Evolutionary conservation across 2,888 invertebrate genomes (phyloP), one percentile per base, ranked within the genome.

Genomic region (Agriopis marginaria): DNA sequence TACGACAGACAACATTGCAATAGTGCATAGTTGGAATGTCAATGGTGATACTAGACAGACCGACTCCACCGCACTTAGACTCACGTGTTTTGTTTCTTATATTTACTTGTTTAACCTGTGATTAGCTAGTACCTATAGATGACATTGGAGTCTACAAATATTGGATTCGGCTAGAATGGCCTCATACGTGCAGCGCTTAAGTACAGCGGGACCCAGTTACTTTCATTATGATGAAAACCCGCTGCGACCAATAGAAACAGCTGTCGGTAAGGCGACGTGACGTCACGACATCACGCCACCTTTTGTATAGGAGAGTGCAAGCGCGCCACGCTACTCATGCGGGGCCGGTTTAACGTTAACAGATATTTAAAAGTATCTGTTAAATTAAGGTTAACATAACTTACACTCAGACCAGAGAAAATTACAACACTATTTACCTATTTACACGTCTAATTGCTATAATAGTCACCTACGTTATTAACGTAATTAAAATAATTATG

Each of bases 261-360:
- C 82, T 86, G 85, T 86, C 84, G 86, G 88, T 92, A 91, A 89
- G 89, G 92, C 83, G 90, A 90, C 81, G 89, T 93, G 93, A 93
- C 93, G 93, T 94, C 93, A 93, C 85, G 69, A 84, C 90, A 93
- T 94, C 94, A 94, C 94, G 94, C 93, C 94, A 94, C 94, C 93
- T 93, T 93, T 93, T 90, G 90, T 91, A 63, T 84, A 86, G 89
- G 88, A 89, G 86, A 89, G 88, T 86, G 82, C 79, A 80, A 80
- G 82, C 82, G 89, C 92, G 91, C 89, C 90, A 86, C 85, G 83
- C 79, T 86, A 80, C 85, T 79, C 73, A 77, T 78, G 80, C 82
- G 78, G 83, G 74, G 63, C 64, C 51, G 65, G 65, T 63, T 74
- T 60, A 44, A 55, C 61, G 45, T 53, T 47, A 7, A 58, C 67